Base-by-base conservation (phyloP, 2,113 vertebrate species). In the Oreotrochilus melanogaster region DNA sequence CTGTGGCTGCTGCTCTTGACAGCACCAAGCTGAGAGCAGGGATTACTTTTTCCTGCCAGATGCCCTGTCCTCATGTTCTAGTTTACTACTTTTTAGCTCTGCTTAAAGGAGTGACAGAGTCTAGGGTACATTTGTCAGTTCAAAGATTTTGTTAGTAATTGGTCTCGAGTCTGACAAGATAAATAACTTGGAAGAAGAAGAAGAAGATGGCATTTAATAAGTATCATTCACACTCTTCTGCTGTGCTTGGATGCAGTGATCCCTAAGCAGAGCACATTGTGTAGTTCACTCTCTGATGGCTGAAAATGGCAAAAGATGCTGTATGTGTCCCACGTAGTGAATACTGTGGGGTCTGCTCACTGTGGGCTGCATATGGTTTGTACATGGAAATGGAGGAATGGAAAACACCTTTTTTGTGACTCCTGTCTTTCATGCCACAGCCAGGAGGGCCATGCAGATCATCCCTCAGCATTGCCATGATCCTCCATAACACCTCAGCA, bases 121-220 rank as follows among this genome's bases (percentile, higher is more conserved):
- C 75, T 45, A 0, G 30, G 70, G 65, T 45, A 42, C 61, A 57
- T 95, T 95, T 65, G 48, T 92, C 80, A 75, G 0, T 10, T 87
- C 91, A 89, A 50, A 86, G 78, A 33, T 87, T 92, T 71, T 78
- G 39, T 72, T 89, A 18, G 39, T 81, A 92, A 81, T 86, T 95
- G 91, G 73, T 25, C 54, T 65, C 9, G 18, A 75, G 70, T 45
- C 80, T 87, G 89, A 60, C 61, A 93, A 87, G 91, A 91, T 50
- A 45, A 93, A 89, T 92, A 87, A 82, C 70, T 47, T 1, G 0
- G 60, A 70, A 86, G 51, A 90, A 22, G 57, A 75, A 3, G 69
- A 75, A 3, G 69, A 61, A 0, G 35, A 54, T 65, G 48, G 28
- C 23, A 12, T 89, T 81, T 89, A 89, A 31, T 69, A 69, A 67